These are phyloP conservation scores for Acanthopagrus latus DNA, from an alignment of 2,797 vertebrate species.

Conservation along the genomic window DNA sequence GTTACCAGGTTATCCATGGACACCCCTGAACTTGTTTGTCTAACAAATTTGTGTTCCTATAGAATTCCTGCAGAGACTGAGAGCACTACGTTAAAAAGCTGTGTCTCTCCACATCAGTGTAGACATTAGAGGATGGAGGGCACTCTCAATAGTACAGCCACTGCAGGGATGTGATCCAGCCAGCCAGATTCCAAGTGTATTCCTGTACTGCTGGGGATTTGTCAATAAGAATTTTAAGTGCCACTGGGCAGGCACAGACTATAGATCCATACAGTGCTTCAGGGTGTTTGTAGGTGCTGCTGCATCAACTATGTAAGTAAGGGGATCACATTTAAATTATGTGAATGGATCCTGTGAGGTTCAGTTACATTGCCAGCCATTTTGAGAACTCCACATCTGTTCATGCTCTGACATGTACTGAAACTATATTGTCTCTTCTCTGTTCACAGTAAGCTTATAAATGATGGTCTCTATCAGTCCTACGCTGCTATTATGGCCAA, in stretches of 20 bases:
- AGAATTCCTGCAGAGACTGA: not conserved
- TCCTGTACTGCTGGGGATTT: not conserved
- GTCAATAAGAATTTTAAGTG: slow-evolving; percentile 26
- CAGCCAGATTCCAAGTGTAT: slow-evolving; percentile 10
- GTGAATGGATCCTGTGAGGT: slow-evolving; percentile 7
- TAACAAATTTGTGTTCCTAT: not conserved
- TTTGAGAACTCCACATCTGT: not conserved
- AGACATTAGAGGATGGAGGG: not conserved
- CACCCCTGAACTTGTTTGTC: not conserved
- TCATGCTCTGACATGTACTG: not conserved
- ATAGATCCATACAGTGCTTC: not conserved
- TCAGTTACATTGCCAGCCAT: not conserved
- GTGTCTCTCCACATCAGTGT: slow-evolving; percentile 4
- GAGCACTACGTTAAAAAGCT: slow-evolving; percentile 1
- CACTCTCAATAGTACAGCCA: not conserved
- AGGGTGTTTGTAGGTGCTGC: not conserved
- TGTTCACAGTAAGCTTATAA: slow-evolving; percentile 86
- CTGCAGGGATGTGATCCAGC: slow-evolving; percentile 36
- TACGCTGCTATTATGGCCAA: slow-evolving; percentile 96
- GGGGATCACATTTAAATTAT: not conserved
- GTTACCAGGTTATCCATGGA: not conserved
- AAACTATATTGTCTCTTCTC: not conserved
- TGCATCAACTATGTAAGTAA: slow-evolving; percentile 3
- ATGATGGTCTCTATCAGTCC: slow-evolving; percentile 91
- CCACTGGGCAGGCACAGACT: not conserved